phyloP scores from a whole-genome alignment of 53 echinoderm and acorn worm species.

The Mesocentrotus franciscanus region DNA sequence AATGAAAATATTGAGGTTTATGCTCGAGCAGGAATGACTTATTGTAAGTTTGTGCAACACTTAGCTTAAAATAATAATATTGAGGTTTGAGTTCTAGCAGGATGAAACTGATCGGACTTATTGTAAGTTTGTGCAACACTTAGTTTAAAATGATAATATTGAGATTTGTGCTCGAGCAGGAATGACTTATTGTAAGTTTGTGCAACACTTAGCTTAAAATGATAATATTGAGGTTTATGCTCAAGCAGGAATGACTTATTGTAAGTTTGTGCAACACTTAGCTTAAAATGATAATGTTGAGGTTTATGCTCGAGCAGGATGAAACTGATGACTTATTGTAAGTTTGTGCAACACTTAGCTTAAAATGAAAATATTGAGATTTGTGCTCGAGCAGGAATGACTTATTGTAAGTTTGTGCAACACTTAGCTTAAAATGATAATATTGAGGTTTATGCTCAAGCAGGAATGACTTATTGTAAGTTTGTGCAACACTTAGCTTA shows the following conservation, averaged over 20 bases:
- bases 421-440: not conserved
- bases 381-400: not conserved
- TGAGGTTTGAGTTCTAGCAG: too few relatives aligned
- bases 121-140: not conserved
- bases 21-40: not conserved
- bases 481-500: not conserved
- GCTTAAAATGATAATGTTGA: too few relatives aligned
- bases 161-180: too few relatives aligned
- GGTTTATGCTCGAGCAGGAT: not conserved
- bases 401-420: not conserved
- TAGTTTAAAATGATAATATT: too few relatives aligned
- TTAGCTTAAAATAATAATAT: not conserved
- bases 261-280: not conserved
- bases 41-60: not conserved
- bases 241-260: not conserved
- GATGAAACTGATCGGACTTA: not conserved
- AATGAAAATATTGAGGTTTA: too few relatives aligned
- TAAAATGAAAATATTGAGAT: too few relatives aligned
- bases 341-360: not conserved
- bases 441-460: too few relatives aligned
- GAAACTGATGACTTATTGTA: not conserved
- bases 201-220: not conserved
- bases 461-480: not conserved
- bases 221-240: too few relatives aligned
- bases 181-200: not conserved